Evolutionary conservation across 2,888 invertebrate species (phyloP).

Genomic region (Cyclophora punctaria): DNA sequence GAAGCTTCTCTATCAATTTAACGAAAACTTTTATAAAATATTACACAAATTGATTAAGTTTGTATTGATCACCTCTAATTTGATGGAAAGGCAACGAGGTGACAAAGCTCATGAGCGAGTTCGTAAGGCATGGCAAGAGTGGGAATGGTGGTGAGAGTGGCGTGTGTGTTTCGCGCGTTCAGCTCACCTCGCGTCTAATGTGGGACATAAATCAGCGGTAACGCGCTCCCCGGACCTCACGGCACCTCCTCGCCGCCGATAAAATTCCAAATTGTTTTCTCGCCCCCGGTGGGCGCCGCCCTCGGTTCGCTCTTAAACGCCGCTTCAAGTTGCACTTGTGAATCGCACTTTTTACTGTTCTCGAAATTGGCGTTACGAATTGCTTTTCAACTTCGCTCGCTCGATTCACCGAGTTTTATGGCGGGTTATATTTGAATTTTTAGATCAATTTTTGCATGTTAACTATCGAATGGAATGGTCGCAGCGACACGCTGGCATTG

Average conservation of each 20-base stretch:
- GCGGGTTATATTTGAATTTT: slow-evolving; percentile 30
- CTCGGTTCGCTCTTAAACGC: slow-evolving; percentile 73
- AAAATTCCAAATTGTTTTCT: slow-evolving; percentile 74
- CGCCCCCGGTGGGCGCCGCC: slow-evolving; percentile 70
- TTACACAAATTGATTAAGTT: no score
- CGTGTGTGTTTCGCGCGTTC: slow-evolving; percentile 59
- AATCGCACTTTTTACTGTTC: slow-evolving; percentile 74
- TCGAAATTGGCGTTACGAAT: slow-evolving; percentile 69
- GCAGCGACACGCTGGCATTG: slow-evolving; percentile 65
- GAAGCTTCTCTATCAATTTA: no score
- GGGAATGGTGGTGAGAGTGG: slow-evolving; percentile 40
- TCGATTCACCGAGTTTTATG: slow-evolving; percentile 38
- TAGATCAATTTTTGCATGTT: slow-evolving; percentile 30
- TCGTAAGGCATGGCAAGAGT: slow-evolving; percentile 15
- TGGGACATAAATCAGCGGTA: slow-evolving; percentile 68
- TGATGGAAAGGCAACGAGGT: no score
- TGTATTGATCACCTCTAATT: no score
- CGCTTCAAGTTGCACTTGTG: slow-evolving; percentile 74
- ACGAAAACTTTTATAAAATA: no score
- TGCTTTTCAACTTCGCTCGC: slow-evolving; percentile 56
- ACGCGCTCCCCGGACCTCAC: slow-evolving; percentile 30
- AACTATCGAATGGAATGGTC: slow-evolving; percentile 46
- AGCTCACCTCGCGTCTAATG: slow-evolving; percentile 57
- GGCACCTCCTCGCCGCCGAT: slow-evolving; percentile 46
- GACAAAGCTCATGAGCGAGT: no score